Conservation (phyloP, 2,888 invertebrate species). For the Chymomyza caudatula region DNA sequence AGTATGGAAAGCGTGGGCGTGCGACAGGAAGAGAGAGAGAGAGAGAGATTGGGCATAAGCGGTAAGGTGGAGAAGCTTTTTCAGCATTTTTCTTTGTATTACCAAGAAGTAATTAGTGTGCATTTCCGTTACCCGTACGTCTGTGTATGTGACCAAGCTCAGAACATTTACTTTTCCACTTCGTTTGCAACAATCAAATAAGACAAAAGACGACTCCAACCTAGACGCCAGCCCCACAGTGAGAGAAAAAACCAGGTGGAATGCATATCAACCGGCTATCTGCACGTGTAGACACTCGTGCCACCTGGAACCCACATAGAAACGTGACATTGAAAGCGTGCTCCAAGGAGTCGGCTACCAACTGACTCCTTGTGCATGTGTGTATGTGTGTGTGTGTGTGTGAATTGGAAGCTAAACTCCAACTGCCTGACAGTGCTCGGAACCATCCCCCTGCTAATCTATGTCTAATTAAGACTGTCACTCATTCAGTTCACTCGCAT, state of each 20-base stretch:
- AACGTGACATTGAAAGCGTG: conserved; percentile 64
- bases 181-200: conserved; percentile 70
- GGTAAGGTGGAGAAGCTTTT: not conserved
- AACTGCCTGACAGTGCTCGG: too few relatives aligned
- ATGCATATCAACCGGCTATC: not conserved
- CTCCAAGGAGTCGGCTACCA: not conserved
- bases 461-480: conserved; percentile 66
- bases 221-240: too few relatives aligned
- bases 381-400: not conserved
- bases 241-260: not conserved
- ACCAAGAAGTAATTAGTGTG: conserved; percentile 64
- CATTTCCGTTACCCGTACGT: conserved; percentile 46
- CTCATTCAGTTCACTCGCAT: conserved; percentile 48
- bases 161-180: conserved; percentile 67
- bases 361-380: not conserved
- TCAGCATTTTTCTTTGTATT: conserved; percentile 8
- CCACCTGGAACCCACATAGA: not conserved
- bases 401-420: not conserved
- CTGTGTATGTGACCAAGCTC: conserved; percentile 26
- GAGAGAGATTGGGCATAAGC: too few relatives aligned
- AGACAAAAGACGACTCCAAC: conserved; percentile 46
- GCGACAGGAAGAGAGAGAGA: too few relatives aligned
- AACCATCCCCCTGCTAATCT: conserved; percentile 51
- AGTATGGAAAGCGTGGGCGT: too few relatives aligned
- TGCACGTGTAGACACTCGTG: not conserved